Conservation (phyloP, 1,140 invertebrate species). For the Bradynema listronoti region DNA sequence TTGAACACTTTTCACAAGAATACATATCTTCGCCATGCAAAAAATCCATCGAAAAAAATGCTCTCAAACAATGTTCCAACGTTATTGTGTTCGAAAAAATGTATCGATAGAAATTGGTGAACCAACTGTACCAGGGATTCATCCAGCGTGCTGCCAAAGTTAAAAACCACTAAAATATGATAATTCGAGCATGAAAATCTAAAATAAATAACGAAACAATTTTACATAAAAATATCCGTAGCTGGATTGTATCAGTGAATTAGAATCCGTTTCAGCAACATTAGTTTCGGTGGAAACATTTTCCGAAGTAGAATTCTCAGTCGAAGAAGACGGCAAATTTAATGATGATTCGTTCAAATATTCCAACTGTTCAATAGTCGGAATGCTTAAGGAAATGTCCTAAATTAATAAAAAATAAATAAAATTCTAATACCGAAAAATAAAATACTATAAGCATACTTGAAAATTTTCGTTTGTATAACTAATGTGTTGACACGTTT, state of each 20-base stretch:
- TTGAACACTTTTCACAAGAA: constrained; percentile 63
- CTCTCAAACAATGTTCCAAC: constrained; percentile 85
- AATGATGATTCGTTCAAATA: constrained; percentile 16
- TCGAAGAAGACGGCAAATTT: neutral
- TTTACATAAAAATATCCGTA: too few relatives aligned
- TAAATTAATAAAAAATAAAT: too few relatives aligned
- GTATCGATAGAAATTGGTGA: constrained; percentile 66
- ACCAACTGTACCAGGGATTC: constrained; percentile 31
- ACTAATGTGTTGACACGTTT: constrained; percentile 80
- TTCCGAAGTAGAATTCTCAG: neutral
- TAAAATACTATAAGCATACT: constrained; percentile 22
- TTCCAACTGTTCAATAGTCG: constrained; percentile 72
- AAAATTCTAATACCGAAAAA: too few relatives aligned
- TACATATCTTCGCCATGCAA: constrained; percentile 98
- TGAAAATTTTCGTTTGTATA: constrained; percentile 44
- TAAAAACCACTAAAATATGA: too few relatives aligned
- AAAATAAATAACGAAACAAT: too few relatives aligned
- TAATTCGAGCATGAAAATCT: too few relatives aligned
- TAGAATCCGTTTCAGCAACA: too few relatives aligned
- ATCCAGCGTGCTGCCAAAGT: too few relatives aligned
- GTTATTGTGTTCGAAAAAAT: constrained; percentile 84
- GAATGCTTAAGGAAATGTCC: constrained; percentile 90
- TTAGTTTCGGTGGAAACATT: too few relatives aligned
- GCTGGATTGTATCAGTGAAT: too few relatives aligned
- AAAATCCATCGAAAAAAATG: constrained; percentile 95